phyloP scores from a whole-genome alignment of 2,113 vertebrate genomes.

The Protomyctophum bolini region DNA sequence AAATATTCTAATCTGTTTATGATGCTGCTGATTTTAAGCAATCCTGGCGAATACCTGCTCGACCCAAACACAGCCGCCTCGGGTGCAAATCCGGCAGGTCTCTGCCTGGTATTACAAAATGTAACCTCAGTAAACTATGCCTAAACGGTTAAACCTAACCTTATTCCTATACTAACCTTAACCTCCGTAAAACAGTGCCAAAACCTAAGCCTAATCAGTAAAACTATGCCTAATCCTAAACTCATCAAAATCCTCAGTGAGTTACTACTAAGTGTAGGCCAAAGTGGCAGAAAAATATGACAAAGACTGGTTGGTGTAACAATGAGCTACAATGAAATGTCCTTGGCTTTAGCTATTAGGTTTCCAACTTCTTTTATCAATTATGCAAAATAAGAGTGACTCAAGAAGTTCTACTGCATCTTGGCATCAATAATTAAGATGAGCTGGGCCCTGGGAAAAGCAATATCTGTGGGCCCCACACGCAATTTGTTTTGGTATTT shows the following conservation, averaged over 20 bases:
- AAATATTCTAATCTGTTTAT: too few species aligned
- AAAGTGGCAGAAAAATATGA: conserved; percentile 30
- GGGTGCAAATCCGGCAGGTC: too few species aligned
- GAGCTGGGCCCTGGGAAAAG: too few species aligned
- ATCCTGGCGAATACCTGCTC: too few species aligned
- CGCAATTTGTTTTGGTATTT: too few species aligned
- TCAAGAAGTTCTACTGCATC: conserved; percentile 14
- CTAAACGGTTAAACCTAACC: neutral
- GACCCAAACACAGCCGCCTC: too few species aligned
- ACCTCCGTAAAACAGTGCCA: too few species aligned
- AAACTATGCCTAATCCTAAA: neutral
- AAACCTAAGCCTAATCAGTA: neutral
- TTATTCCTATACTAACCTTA: too few species aligned
- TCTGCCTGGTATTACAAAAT: neutral
- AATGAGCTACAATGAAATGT: neutral
- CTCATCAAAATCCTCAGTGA: conserved; percentile 8
- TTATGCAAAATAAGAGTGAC: conserved; percentile 28
- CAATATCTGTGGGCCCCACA: too few species aligned
- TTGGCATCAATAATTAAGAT: conserved; percentile 36
- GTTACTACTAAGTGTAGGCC: conserved; percentile 49
- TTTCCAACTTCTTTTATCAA: neutral
- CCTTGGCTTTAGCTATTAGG: neutral
- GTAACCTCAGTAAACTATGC: neutral
- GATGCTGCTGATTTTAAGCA: too few species aligned
- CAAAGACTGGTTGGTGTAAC: conserved; percentile 30